Percentiles rank a stretch among this genome's conserved stretches.
These are phyloP conservation scores for Ceramica pisi DNA, from an alignment of 2,888 invertebrate genomes.

Conservation along the genomic window DNA sequence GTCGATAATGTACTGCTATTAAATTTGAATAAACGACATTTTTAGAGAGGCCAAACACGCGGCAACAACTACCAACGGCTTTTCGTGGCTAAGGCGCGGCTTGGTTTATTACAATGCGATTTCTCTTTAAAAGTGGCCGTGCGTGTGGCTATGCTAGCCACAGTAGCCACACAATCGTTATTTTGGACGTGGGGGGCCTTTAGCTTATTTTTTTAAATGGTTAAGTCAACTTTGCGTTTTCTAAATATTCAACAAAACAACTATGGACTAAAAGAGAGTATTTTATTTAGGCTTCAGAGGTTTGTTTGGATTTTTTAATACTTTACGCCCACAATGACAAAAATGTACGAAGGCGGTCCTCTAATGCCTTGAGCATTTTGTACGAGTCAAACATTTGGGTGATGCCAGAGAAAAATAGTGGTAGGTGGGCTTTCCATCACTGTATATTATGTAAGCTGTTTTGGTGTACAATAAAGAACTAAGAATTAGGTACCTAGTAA, in stretches of 20 bases:
- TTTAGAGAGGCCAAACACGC: conserved; percentile 33
- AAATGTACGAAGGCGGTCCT: too few species aligned
- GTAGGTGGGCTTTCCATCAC: too few species aligned
- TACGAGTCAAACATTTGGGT: too few species aligned
- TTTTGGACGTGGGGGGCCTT: not conserved
- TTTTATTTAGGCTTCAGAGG: too few species aligned
- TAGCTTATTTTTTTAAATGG: not conserved
- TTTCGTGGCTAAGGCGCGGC: conserved; percentile 28
- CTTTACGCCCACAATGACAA: too few species aligned
- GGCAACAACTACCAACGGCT: conserved; percentile 17
- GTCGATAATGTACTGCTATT: not conserved
- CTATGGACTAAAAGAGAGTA: too few species aligned
- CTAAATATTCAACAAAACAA: not conserved
- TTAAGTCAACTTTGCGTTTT: not conserved
- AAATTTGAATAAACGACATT: conserved; percentile 20
- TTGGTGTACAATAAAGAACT: too few species aligned
- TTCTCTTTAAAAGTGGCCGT: conserved; percentile 20
- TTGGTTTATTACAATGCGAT: conserved; percentile 25
- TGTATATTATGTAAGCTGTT: too few species aligned
- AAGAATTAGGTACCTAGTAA: too few species aligned
- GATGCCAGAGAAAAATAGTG: too few species aligned
- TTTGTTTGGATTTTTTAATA: too few species aligned
- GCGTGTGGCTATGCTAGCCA: conserved; percentile 12
- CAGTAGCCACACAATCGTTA: not conserved
- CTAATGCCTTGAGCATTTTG: too few species aligned